A percentile compares a stretch with the other conserved stretches of the same genome.
phyloP scores from a whole-genome alignment of 2,113 vertebrate genomes.

The Lepidothrix coronata region DNA sequence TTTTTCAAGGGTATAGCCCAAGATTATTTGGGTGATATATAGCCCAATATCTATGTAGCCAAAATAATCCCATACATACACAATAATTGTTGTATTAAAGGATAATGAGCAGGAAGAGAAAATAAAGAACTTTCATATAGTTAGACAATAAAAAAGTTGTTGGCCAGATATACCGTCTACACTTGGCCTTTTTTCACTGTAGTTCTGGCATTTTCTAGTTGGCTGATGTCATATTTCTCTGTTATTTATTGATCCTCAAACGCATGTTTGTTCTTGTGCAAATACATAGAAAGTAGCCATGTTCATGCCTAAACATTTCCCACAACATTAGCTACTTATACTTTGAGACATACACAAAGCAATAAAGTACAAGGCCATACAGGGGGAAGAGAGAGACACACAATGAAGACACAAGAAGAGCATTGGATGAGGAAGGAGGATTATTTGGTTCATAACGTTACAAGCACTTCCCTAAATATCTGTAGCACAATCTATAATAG shows the following conservation, averaged over 20 bases:
- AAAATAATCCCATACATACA: not conserved
- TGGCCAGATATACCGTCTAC: not conserved
- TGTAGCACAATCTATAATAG: not conserved
- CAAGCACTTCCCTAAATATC: not conserved
- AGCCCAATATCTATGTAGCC: not conserved
- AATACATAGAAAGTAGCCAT: not conserved
- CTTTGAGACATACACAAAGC: not conserved
- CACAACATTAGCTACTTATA: not conserved
- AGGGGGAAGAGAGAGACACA: not conserved
- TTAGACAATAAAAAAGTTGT: not conserved
- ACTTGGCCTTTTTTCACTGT: not conserved
- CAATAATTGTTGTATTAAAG: not conserved
- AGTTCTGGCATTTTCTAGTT: not conserved
- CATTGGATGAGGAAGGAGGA: not conserved
- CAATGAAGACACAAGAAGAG: not conserved
- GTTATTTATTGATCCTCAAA: not conserved
- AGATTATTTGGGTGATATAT: not conserved
- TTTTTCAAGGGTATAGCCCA: not conserved
- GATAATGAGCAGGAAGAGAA: not conserved
- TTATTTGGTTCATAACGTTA: not conserved
- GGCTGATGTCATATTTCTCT: not conserved
- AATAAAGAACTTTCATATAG: not conserved
- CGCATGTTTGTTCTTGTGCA: not conserved
- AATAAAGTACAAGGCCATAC: not conserved
- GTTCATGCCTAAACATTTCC: not conserved